Conservation (phyloP, 1,140 invertebrate species). For the Argopecten irradians region DNA sequence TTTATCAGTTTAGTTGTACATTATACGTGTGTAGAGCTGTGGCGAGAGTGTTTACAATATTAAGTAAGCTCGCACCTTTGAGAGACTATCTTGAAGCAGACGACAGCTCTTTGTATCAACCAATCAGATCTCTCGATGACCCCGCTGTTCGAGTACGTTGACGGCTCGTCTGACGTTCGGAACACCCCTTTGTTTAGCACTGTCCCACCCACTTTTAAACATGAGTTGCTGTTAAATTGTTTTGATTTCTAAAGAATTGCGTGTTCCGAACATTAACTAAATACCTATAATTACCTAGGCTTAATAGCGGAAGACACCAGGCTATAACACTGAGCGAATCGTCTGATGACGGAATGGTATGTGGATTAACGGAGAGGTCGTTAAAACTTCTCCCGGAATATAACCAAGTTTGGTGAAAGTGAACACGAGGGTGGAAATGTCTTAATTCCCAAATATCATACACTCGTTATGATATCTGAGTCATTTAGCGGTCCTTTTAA, state of each 20-base stretch:
- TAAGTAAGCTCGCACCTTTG: slow-evolving; percentile 20
- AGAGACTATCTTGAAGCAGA: slow-evolving; percentile 21
- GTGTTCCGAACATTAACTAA: slow-evolving; percentile 8
- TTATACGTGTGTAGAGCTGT: background rate
- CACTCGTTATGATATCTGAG: background rate
- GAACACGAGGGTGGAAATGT: background rate
- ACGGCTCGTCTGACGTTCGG: background rate
- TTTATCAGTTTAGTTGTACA: background rate
- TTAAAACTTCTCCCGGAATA: background rate
- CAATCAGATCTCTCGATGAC: background rate
- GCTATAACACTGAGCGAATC: background rate
- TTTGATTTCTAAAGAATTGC: slow-evolving; percentile 18
- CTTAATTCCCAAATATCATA: background rate
- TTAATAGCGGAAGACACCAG: background rate
- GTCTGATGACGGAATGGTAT: background rate
- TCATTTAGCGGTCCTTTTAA: background rate
- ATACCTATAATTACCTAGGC: slow-evolving; percentile 17
- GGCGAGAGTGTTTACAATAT: slow-evolving; percentile 16
- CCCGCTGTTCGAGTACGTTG: background rate
- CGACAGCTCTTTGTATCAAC: background rate
- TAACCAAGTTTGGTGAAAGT: background rate
- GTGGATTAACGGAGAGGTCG: background rate
- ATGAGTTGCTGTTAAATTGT: slow-evolving; percentile 22
- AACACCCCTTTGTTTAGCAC: slow-evolving; percentile 15
- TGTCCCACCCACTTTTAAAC: slow-evolving; percentile 16